Conservation (phyloP, 2,113 vertebrate genomes). For the Isurus oxyrinchus region DNA sequence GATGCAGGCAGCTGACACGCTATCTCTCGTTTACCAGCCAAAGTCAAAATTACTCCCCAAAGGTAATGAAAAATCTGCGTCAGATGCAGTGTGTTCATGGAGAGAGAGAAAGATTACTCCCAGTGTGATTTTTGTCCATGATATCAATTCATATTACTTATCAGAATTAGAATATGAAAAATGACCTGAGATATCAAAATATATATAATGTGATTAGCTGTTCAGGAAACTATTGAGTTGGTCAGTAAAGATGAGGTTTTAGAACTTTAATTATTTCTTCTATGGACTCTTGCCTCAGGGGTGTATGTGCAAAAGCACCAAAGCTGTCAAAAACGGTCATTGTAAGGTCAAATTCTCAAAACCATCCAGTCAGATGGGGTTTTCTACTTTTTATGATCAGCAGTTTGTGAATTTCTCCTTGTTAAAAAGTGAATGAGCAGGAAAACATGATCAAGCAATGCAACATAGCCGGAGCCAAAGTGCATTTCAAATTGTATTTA, state of each 20-base stretch:
- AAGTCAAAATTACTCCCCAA: constrained; percentile 3
- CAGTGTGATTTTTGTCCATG: neutral
- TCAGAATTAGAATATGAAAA: neutral
- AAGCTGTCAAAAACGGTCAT: neutral
- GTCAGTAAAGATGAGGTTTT: neutral
- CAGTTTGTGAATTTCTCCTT: neutral
- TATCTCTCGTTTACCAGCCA: neutral
- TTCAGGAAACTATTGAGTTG: neutral
- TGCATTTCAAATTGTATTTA: neutral
- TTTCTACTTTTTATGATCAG: neutral
- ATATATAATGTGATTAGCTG: neutral
- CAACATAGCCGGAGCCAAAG: neutral
- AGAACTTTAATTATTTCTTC: neutral
- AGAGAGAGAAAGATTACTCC: too few relatives aligned
- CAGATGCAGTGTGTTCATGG: neutral
- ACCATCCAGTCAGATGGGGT: neutral
- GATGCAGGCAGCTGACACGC: too few relatives aligned
- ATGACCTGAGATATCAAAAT: neutral
- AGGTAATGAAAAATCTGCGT: neutral
- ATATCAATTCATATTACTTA: neutral
- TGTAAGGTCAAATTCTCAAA: neutral
- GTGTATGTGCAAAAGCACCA: neutral
- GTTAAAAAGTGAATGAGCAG: neutral
- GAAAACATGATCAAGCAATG: neutral
- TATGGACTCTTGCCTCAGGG: neutral